These are phyloP conservation scores for Hypsibius dujardini DNA, from an alignment of 1,140 invertebrate genomes.

Conservation along the genomic window DNA sequence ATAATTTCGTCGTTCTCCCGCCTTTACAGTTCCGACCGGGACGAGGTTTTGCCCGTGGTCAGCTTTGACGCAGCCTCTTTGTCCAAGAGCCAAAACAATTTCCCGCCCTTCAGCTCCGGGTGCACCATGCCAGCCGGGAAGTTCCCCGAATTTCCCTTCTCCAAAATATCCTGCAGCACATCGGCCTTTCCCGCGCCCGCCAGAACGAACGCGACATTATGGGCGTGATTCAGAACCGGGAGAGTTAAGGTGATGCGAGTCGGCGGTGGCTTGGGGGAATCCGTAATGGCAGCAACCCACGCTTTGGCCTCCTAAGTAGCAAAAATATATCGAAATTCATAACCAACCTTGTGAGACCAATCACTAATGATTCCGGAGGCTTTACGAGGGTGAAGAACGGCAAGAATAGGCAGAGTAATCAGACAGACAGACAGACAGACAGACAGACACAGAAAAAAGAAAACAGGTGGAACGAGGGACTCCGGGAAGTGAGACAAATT, in stretches of 20 bases:
- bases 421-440: no score
- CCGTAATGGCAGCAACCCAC: slow-evolving; percentile 63
- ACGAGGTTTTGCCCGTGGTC: not conserved
- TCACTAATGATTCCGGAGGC: slow-evolving; percentile 13
- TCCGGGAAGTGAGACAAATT: no score
- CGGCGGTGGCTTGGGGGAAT: slow-evolving; percentile 90
- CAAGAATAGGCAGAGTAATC: no score
- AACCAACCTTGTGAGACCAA: slow-evolving; percentile 24
- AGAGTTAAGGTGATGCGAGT: slow-evolving; percentile 75
- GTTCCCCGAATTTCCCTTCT: slow-evolving; percentile 43
- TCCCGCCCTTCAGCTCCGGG: slow-evolving; percentile 41
- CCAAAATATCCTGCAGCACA: slow-evolving; percentile 60
- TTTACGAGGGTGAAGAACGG: not conserved
- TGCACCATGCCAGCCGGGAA: slow-evolving; percentile 53
- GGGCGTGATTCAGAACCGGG: slow-evolving; percentile 73
- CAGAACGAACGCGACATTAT: slow-evolving; percentile 60
- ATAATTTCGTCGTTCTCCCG: no score
- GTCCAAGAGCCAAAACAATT: slow-evolving; percentile 60
- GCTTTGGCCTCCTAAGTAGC: slow-evolving; percentile 27
- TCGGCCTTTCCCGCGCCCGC: slow-evolving; percentile 68
- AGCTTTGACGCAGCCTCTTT: slow-evolving; percentile 43
- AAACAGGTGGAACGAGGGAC: no score
- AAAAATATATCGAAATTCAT: not conserved
- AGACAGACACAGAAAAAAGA: no score
- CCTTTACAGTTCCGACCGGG: no score